Evolutionary conservation across 2,113 vertebrate genomes (phyloP).

Genomic region (Polypterus bichir): DNA sequence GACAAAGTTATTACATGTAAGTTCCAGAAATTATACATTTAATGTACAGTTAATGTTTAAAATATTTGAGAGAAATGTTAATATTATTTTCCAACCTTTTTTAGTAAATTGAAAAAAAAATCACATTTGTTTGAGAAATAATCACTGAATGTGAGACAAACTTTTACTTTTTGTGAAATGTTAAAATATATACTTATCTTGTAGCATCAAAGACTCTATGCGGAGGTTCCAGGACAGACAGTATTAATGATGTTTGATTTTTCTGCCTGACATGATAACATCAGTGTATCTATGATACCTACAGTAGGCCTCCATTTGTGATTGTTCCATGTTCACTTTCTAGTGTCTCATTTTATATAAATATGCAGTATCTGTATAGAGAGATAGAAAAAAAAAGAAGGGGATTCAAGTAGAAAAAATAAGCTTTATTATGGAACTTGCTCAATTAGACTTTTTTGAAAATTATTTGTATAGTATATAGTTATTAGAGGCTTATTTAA

Average conservation of each 20-base stretch:
- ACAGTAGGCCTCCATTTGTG: background rate
- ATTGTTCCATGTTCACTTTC: background rate
- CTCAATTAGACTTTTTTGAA: constrained; percentile 6
- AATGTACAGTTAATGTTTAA: too few relatives aligned
- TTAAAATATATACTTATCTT: too few relatives aligned
- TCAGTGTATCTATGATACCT: background rate
- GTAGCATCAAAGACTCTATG: background rate
- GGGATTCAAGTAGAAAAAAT: background rate
- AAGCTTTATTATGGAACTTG: constrained; percentile 17
- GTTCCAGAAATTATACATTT: too few relatives aligned
- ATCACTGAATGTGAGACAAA: too few relatives aligned
- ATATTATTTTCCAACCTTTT: too few relatives aligned
- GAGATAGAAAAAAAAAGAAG: background rate
- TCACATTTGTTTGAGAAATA: too few relatives aligned
- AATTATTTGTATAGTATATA: background rate
- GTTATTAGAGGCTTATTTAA: constrained; percentile 1
- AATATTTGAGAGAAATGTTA: too few relatives aligned
- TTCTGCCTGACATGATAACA: background rate
- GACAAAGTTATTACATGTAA: too few relatives aligned
- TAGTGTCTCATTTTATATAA: too few relatives aligned
- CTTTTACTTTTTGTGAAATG: too few relatives aligned
- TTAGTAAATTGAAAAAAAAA: too few relatives aligned
- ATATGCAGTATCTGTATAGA: background rate
- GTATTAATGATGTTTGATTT: background rate
- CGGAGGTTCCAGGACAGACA: background rate